phyloP scores from a whole-genome alignment of 2,888 invertebrate genomes.

The Scaptomyza caliginosa region DNA sequence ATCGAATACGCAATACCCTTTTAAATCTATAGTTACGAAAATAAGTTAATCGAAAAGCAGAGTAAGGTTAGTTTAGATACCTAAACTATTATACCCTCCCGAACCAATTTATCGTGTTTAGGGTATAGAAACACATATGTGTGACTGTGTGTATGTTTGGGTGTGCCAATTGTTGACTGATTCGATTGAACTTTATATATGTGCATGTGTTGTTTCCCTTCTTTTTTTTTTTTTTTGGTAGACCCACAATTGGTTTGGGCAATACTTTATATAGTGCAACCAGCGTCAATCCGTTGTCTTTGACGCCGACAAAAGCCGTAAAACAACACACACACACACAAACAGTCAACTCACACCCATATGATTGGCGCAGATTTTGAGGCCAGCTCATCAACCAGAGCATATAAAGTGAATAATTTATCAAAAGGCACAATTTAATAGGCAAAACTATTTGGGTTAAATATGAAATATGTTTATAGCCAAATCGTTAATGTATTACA shows the following conservation, averaged over 20 bases:
- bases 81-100: too few relatives aligned
- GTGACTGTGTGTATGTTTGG: conserved; percentile 19
- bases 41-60: too few relatives aligned
- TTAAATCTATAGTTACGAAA: too few relatives aligned
- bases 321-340: conserved; percentile 34
- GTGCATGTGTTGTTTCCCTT: conserved; percentile 28
- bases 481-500: too few relatives aligned
- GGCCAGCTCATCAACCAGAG: conserved; percentile 2
- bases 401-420: conserved; percentile 7
- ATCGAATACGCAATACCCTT: conserved; percentile 16
- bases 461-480: too few relatives aligned
- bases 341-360: not conserved
- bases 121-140: conserved; percentile 34
- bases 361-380: conserved; percentile 11
- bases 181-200: conserved; percentile 72
- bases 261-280: conserved; percentile 57
- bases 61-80: too few relatives aligned
- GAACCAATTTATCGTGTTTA: too few relatives aligned
- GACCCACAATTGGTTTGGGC: conserved; percentile 13
- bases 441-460: too few relatives aligned
- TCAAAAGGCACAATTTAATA: not conserved
- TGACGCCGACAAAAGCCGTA: conserved; percentile 67
- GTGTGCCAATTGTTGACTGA: conserved; percentile 72
- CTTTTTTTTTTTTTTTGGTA: conserved; percentile 5
- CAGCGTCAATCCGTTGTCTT: conserved; percentile 57